Evolutionary conservation across 2,113 vertebrate species (phyloP).

Genomic region (Neolamprologus caudopunctatus): DNA sequence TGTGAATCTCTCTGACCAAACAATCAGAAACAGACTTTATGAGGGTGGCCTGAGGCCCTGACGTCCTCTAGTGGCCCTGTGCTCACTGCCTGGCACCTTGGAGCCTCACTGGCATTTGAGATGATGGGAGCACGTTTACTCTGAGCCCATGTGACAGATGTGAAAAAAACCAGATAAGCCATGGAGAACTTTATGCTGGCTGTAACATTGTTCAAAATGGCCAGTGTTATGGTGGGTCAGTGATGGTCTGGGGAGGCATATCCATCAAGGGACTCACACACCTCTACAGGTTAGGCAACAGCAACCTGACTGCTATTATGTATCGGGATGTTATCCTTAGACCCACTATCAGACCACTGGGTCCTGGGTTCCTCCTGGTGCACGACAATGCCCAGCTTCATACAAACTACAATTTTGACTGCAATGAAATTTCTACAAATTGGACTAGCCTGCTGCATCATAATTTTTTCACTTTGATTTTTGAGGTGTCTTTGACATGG

Average conservation of each 20-base stretch:
- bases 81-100: neutral
- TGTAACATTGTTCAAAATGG: neutral
- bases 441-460: neutral
- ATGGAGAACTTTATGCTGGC: neutral
- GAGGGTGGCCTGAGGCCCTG: neutral
- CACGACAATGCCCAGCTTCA: neutral
- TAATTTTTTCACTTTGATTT: neutral
- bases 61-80: neutral
- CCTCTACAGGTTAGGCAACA: neutral
- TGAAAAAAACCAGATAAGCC: neutral
- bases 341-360: neutral
- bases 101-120: neutral
- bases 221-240: neutral
- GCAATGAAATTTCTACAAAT: neutral
- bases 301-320: neutral
- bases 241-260: neutral
- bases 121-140: neutral
- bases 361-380: neutral
- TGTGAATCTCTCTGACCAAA: neutral
- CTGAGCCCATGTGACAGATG: neutral
- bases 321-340: neutral
- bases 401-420: neutral
- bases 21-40: neutral
- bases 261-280: neutral
- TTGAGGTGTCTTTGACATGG: neutral